A percentile compares a stretch with the other conserved stretches of the same genome.
These are phyloP conservation scores for Diarsia mendica DNA, from an alignment of 2,888 invertebrate species.

Conservation along the genomic window DNA sequence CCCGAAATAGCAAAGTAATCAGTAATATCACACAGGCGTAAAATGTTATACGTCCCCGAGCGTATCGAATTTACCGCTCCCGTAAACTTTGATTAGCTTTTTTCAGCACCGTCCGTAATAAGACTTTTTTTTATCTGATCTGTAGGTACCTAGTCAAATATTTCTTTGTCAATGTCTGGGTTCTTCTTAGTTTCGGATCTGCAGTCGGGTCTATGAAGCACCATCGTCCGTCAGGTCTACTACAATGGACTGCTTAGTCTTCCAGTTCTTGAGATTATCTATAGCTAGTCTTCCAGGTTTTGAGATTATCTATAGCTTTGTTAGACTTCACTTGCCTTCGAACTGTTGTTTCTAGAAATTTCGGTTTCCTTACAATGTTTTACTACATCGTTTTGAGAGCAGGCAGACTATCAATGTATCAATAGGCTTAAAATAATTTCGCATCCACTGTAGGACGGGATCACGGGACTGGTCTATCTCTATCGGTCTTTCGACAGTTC, in stretches of 20 bases:
- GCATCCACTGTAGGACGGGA: not conserved
- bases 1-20: not conserved
- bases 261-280: not conserved
- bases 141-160: not conserved
- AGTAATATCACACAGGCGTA: conserved; percentile 13
- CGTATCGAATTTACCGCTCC: conserved; percentile 40
- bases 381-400: not conserved
- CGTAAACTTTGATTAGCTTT: conserved; percentile 20
- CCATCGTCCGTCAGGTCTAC: not conserved
- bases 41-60: conserved; percentile 1
- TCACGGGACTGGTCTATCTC: not conserved
- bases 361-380: not conserved
- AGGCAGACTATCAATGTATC: not conserved
- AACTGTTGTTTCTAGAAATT: not conserved
- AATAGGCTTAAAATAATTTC: not conserved
- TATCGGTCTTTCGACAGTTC: not conserved
- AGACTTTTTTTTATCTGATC: not conserved
- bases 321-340: not conserved
- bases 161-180: not conserved
- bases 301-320: not conserved
- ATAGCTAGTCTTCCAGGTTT: too few relatives aligned
- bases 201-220: not conserved
- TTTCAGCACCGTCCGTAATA: not conserved
- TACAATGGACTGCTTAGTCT: not conserved
- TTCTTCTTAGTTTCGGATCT: not conserved